Evolutionary conservation across 2,113 vertebrate species (phyloP), one percentile per base, ranked within the genome.

Genomic region (Macquaria ambigua): DNA sequence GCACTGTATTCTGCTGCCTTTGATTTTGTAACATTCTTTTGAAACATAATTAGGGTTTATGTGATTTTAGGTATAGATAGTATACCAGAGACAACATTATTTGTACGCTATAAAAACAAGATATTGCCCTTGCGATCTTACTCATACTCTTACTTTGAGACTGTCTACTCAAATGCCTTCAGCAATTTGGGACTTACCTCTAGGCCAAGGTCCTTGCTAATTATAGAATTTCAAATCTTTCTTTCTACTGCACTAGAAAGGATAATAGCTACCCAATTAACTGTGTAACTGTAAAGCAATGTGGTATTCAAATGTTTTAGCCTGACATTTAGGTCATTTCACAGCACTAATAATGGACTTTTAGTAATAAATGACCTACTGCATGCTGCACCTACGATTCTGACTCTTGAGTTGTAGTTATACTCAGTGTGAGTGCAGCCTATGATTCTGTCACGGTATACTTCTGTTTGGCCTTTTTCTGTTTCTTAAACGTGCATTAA

Each of bases 201-300:
- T 9, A 63, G 39, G 58, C 61, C 75, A 79, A 76, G 25, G 56
- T 50, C 6, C 53, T 80, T 58, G 8, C 20, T 75, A 77, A 66
- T 86, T 76, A 61, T 64, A 66, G 23, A 46, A 63, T 83, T 88
- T 68, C 10, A 83, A n/a, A 62, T 89, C 10, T 77, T 62, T 53
- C 53, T 70, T 75, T 83, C 16, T 61, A 28, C 63, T 72, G 37
- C 25, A 25, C 73, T 73, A n/a, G 18, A 82, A 66, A 79, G 28
- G 59, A 79, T 86, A 86, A 83, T 75, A 62, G 53, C 64, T 37
- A 21, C 28, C 63, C 63, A 77, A 80, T 86, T 82, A 82, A 80
- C 58, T 82, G 58, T 69, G 34, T 59, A 69, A 55, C 41, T 83
- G 28, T 1, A 37, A 52, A 79, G 15, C 21, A 67, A 25, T 23